Evolutionary conservation across 2,888 invertebrate genomes (phyloP), one percentile per base, ranked within the genome.

Genomic region (Gnatocerus cornutus): DNA sequence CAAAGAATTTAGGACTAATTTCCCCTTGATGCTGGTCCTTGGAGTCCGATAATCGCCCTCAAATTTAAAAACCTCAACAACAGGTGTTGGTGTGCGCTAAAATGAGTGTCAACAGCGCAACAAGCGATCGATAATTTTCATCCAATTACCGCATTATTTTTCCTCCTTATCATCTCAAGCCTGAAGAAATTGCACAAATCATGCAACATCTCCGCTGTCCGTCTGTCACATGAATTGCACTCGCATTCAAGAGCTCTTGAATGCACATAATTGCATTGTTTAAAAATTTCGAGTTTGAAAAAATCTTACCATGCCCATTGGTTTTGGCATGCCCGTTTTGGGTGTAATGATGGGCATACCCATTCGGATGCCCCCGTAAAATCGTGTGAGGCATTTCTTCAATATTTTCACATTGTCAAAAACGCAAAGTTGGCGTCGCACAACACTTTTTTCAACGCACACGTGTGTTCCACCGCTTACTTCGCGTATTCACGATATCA

Each of bases 301-400:
- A 4, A 29, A 5, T 6, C 33, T 82, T 81, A 66, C 79, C 74
- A 72, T 83, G 81, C 59, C 83, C 83, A 63, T 83, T 83, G 55
- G 69, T 80, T 75, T 83, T 84, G 10, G 75, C 74, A 55, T 81
- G 79, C 45, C 78, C 77, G 68, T 79, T 79, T 65, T 77, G 74
- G 72, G 78, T 78, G 69, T 79, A 78, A 50, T 78, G 79, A 52
- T 76, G 69, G 59, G 73, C 72, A 74, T 78, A 77, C 16, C 76
- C 79, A 69, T 77, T 80, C 41, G 76, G 73, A 53, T 74, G 73
- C 65, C 75, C 75, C 16, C 80, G 79, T 39, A 78, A 64, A 41
- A 78, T 70, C 16, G 80, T 80, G 71, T 81, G 81, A 45, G 81
- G 81, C 81, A 81, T 81, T 58, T 69, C 73, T 37, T 29, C 33